These are phyloP conservation scores for Contarinia nasturtii DNA, from an alignment of 1,140 invertebrate species.

Conservation along the genomic window DNA sequence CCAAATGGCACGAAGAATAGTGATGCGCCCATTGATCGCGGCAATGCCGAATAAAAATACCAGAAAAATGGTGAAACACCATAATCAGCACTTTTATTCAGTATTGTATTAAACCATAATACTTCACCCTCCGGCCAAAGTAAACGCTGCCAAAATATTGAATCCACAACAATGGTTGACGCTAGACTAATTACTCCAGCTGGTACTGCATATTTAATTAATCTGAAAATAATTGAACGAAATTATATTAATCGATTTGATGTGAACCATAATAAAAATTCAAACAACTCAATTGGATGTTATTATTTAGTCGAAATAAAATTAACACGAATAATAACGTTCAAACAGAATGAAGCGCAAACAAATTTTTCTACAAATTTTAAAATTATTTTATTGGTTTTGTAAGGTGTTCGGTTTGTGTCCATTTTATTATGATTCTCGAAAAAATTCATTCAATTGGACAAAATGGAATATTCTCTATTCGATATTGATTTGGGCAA, in stretches of 20 bases:
- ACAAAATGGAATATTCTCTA: not conserved
- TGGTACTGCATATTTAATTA: slow-evolving; percentile 50
- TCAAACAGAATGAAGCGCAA: not conserved
- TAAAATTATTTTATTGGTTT: not conserved
- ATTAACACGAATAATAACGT: too few relatives aligned
- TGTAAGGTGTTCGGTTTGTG: not conserved
- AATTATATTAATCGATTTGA: too few relatives aligned
- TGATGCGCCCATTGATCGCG: slow-evolving; percentile 67
- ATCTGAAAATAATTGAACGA: slow-evolving; percentile 26
- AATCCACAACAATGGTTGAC: slow-evolving; percentile 70
- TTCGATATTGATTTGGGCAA: not conserved
- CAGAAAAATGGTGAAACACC: slow-evolving; percentile 94
- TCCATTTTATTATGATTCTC: not conserved
- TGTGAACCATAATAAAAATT: too few relatives aligned
- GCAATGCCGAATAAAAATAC: slow-evolving; percentile 97
- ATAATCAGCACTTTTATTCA: slow-evolving; percentile 92
- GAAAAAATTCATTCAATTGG: not conserved
- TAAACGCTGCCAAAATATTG: slow-evolving; percentile 75
- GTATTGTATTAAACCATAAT: slow-evolving; percentile 83
- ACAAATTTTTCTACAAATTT: slow-evolving; percentile 2
- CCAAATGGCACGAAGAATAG: slow-evolving; percentile 68
- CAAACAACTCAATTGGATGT: too few relatives aligned
- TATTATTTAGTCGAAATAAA: too few relatives aligned
- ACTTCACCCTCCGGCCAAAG: slow-evolving; percentile 98
- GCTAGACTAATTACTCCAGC: slow-evolving; percentile 46